These are phyloP conservation scores for Chloebia gouldiae DNA, from an alignment of 2,113 vertebrate species.

Conservation along the genomic window DNA sequence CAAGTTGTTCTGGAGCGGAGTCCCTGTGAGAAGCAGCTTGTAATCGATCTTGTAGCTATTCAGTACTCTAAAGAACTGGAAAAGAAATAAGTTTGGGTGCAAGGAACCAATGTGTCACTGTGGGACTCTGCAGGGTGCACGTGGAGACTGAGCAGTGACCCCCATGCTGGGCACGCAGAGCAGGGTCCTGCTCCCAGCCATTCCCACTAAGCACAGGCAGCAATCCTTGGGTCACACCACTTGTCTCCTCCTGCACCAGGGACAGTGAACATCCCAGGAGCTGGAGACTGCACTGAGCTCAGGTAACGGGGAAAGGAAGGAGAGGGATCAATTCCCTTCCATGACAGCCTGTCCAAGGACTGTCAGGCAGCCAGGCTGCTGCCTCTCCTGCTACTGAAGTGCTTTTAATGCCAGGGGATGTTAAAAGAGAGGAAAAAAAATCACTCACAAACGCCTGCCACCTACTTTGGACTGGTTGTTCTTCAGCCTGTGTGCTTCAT, in stretches of 20 bases:
- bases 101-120: fast-evolving
- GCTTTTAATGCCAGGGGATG: not conserved
- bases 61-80: conserved; percentile 94
- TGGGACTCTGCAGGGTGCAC: not conserved
- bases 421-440: not conserved
- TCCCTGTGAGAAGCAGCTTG: conserved; percentile 96
- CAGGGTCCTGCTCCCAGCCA: not conserved
- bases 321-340: not conserved
- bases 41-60: conserved; percentile 99
- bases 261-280: not conserved
- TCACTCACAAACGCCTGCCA: not conserved
- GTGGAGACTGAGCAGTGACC: not conserved
- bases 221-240: not conserved
- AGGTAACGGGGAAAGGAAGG: not conserved
- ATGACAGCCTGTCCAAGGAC: not conserved
- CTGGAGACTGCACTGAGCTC: not conserved
- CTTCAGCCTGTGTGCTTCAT: conserved; percentile 96
- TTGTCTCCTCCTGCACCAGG: not conserved
- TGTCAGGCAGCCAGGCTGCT: not conserved
- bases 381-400: not conserved
- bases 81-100: not conserved
- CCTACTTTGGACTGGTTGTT: conserved; percentile 98
- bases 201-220: not conserved
- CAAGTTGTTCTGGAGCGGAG: conserved; percentile 97
- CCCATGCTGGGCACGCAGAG: fast-evolving